Conservation (phyloP, 2,888 invertebrate species). For the Chloromyia formosa region DNA sequence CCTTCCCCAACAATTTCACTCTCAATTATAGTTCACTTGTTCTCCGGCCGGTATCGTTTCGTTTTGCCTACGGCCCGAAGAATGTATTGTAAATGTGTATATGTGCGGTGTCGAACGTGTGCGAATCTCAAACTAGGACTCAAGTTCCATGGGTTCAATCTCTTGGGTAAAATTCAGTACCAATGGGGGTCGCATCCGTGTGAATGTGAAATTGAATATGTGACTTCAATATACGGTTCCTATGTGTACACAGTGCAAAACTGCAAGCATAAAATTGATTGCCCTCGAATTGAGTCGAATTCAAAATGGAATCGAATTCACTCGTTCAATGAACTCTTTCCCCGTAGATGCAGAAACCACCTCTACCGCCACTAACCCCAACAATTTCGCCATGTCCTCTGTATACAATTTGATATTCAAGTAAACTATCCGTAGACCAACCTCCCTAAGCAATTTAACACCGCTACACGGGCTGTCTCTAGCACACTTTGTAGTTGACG, state of each 20-base stretch:
- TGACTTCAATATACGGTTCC: not conserved
- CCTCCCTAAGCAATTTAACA: slow-evolving; percentile 10
- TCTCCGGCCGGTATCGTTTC: not conserved
- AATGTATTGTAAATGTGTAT: too few relatives aligned
- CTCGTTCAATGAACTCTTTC: slow-evolving; percentile 31
- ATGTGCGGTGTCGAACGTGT: not conserved
- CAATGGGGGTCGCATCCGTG: not conserved
- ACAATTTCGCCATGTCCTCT: not conserved
- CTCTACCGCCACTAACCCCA: too few relatives aligned
- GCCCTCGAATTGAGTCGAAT: slow-evolving; percentile 17
- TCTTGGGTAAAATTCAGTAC: not conserved
- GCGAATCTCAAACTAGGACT: not conserved
- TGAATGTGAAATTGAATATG: not conserved
- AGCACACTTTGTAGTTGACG: not conserved
- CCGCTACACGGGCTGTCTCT: not conserved
- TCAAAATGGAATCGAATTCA: slow-evolving; percentile 17
- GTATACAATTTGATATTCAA: not conserved
- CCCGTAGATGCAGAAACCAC: too few relatives aligned
- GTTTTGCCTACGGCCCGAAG: too few relatives aligned
- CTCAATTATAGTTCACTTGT: slow-evolving; percentile 27
- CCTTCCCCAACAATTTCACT: slow-evolving; percentile 7
- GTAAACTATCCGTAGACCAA: not conserved
- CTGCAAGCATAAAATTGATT: slow-evolving; percentile 27
- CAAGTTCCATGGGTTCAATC: not conserved
- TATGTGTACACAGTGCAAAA: slow-evolving; percentile 5